phyloP scores from a whole-genome alignment of 2,797 vertebrate species.

The Hydrocynus forskahlii region DNA sequence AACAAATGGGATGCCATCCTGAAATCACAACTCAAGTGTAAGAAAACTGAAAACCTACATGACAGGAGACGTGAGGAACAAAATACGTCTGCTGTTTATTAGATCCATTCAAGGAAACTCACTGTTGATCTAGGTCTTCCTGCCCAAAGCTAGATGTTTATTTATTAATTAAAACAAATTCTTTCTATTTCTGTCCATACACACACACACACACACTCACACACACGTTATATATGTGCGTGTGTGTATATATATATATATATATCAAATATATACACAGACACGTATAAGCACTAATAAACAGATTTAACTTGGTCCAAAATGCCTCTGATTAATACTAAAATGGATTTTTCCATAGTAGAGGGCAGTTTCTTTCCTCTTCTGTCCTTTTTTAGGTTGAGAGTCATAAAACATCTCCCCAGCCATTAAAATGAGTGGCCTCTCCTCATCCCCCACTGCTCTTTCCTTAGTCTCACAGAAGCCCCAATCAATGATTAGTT shows the following conservation, averaged over 20 bases:
- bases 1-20: background rate
- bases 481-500: slow-evolving; percentile 70
- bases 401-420: slow-evolving; percentile 60
- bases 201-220: too few relatives aligned
- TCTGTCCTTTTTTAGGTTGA: slow-evolving; percentile 37
- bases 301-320: background rate
- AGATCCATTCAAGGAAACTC: background rate
- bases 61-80: background rate
- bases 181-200: background rate
- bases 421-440: slow-evolving; percentile 58
- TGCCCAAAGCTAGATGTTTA: background rate
- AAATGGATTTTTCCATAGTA: slow-evolving; percentile 4
- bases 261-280: too few relatives aligned
- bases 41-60: background rate
- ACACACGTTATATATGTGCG: too few relatives aligned
- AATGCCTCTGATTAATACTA: slow-evolving; percentile 24
- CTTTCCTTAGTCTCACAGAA: slow-evolving; percentile 45
- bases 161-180: slow-evolving; percentile 34
- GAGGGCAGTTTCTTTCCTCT: slow-evolving; percentile 41
- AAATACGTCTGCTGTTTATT: background rate
- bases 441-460: slow-evolving; percentile 36
- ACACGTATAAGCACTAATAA: background rate
- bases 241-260: too few relatives aligned
- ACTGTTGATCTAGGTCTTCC: slow-evolving; percentile 4
- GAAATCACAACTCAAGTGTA: background rate